Conservation (phyloP, 2,888 invertebrate genomes). For the Mimumesa dahlbomi region DNA sequence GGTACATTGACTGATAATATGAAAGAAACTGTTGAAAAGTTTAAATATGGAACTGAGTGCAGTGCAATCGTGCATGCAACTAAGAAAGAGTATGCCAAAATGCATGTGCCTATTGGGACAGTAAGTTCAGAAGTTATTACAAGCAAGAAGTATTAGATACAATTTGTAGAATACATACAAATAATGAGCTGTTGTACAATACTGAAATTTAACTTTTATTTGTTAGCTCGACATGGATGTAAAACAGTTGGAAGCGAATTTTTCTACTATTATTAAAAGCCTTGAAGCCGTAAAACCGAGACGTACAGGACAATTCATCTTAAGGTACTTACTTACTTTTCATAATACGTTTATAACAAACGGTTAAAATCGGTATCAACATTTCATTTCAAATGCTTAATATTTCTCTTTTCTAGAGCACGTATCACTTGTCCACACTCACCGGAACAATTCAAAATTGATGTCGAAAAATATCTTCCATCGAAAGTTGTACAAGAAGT, state of each 20-base stretch:
- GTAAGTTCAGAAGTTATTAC: no score
- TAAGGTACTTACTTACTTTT: constrained; percentile 81
- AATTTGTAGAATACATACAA: not conserved
- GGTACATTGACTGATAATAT: constrained; percentile 88
- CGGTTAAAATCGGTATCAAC: not conserved
- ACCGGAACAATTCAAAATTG: constrained; percentile 85
- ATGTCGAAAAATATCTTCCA: constrained; percentile 78
- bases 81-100: constrained; percentile 84
- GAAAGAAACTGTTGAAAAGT: constrained; percentile 83
- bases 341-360: constrained; percentile 14
- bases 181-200: not conserved
- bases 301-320: constrained; percentile 86
- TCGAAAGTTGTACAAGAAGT: constrained; percentile 54
- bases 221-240: constrained; percentile 88
- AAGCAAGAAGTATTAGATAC: no score
- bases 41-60: constrained; percentile 87
- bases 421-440: constrained; percentile 85
- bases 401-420: constrained; percentile 81
- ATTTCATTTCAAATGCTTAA: no score
- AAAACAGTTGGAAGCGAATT: constrained; percentile 87
- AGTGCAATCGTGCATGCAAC: constrained; percentile 83
- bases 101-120: constrained; percentile 86
- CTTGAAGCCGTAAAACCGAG: constrained; percentile 85
- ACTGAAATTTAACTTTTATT: constrained; percentile 2
- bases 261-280: constrained; percentile 85